A percentile compares a stretch with the other conserved stretches of the same genome.
Conservation (phyloP, 2,797 vertebrate species). For the Alcedo quadribrachys region DNA sequence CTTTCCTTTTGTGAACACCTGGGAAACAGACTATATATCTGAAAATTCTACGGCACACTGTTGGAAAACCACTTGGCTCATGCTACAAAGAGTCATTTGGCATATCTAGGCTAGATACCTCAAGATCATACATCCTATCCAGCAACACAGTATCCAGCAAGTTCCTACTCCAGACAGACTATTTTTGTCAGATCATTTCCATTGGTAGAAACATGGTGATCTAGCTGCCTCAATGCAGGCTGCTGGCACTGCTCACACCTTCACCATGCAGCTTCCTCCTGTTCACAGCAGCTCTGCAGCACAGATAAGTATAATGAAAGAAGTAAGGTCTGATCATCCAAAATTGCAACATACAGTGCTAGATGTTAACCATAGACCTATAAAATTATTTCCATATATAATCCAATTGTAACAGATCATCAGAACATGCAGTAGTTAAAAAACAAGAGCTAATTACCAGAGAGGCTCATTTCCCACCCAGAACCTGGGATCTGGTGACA, state of each 20-base stretch:
- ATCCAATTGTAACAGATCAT: neutral
- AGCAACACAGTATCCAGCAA: neutral
- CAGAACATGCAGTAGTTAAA: neutral
- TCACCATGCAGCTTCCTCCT: neutral
- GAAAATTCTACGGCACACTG: neutral
- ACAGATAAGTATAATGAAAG: neutral
- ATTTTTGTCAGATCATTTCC: neutral
- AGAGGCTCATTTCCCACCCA: neutral
- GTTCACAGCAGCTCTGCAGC: neutral
- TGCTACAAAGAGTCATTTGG: neutral
- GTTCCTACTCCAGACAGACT: neutral
- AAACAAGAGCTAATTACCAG: neutral
- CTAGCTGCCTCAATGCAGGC: neutral
- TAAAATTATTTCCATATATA: neutral
- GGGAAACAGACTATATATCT: neutral
- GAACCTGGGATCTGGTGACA: neutral
- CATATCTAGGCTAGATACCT: neutral
- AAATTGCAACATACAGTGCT: neutral
- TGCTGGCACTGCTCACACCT: neutral
- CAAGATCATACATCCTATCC: neutral
- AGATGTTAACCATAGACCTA: neutral
- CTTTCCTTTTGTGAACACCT: neutral
- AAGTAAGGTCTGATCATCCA: neutral
- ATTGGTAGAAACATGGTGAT: rapidly evolving
- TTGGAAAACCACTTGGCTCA: neutral